Conservation (phyloP, 2,113 vertebrate genomes). For the Toxostoma redivivum region DNA sequence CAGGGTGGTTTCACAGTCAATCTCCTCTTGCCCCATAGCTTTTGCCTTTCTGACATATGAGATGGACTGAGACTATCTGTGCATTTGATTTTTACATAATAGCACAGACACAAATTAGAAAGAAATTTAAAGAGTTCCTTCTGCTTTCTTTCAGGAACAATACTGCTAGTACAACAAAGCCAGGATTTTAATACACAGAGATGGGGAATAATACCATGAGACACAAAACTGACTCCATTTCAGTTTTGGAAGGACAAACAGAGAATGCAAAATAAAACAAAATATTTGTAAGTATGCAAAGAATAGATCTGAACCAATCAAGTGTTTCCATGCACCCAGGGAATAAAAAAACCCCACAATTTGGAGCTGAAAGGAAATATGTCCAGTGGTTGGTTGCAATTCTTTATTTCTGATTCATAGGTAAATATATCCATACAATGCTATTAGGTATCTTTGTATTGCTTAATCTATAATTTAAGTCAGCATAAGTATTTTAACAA, state of each 20-base stretch:
- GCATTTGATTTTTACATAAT: background rate
- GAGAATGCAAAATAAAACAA: background rate
- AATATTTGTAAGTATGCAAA: background rate
- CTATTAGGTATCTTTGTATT: constrained; percentile 63
- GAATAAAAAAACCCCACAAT: background rate
- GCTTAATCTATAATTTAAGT: constrained; percentile 47
- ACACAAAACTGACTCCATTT: background rate
- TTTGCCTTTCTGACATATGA: background rate
- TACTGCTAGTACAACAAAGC: background rate
- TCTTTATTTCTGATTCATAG: constrained; percentile 72
- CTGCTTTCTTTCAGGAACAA: background rate
- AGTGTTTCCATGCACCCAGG: background rate
- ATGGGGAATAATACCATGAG: background rate
- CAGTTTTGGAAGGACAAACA: background rate
- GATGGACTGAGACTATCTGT: background rate
- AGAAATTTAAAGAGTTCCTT: background rate
- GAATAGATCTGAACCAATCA: background rate
- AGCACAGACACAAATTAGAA: background rate
- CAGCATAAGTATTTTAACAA: constrained; percentile 50
- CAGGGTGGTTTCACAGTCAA: background rate
- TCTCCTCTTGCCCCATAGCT: accelerated
- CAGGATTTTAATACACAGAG: background rate
- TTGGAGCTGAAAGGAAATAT: background rate
- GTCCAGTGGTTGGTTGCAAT: background rate
- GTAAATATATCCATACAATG: constrained; percentile 18